Base-by-base conservation (phyloP, 1,140 invertebrate genomes). In the Scylla paramamosain region DNA sequence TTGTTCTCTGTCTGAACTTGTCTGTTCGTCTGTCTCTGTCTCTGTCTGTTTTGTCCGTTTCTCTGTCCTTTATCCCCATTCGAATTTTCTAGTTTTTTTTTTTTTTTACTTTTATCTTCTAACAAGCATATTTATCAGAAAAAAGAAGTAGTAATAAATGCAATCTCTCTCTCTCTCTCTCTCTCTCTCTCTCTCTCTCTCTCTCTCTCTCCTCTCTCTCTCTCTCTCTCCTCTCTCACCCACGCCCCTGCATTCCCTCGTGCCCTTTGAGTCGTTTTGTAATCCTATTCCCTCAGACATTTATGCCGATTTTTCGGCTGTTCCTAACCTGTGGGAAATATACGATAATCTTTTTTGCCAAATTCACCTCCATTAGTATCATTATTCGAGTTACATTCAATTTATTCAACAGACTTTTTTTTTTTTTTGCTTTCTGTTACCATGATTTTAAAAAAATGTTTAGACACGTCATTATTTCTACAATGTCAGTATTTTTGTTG, bases 141-240 rank as follows among this genome's bases (percentile, higher is more conserved):
- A 39, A 39, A 39, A 39, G 1, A 39, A 39, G 39, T 6, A 39
- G 6, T n/a, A n/a, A n/a, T n/a, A n/a, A n/a, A n/a, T 16, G 2
- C 67, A n/a, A 12, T 89, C 45, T 89, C 2, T 89, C 88, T 89
- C 25, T 89, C 88, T 89, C 45, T 89, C 88, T 89, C 39, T 89
- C 88, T 89, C 39, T 89, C 88, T 89, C 88, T 89, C 88, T 89
- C 88, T 89, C 25, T n/a, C 25, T 48, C 88, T 89, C 88, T 89
- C 88, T 89, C 88, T 89, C 88, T 89, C 87, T 89, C 87, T 89
- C 87, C 45, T 32, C 39, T 46, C 87, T 91, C 48, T 91, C 90
- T 91, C 90, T 91, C 48, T 91, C 52, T 67, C 90, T 91, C 6
- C 31, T 89, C 87, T 89, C 29, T 89, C 87, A 45, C 29, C 4